Percentiles rank a stretch among this genome's conserved stretches.
Evolutionary conservation across 2,888 invertebrate species (phyloP).

Genomic region (Phaonia tiefii): DNA sequence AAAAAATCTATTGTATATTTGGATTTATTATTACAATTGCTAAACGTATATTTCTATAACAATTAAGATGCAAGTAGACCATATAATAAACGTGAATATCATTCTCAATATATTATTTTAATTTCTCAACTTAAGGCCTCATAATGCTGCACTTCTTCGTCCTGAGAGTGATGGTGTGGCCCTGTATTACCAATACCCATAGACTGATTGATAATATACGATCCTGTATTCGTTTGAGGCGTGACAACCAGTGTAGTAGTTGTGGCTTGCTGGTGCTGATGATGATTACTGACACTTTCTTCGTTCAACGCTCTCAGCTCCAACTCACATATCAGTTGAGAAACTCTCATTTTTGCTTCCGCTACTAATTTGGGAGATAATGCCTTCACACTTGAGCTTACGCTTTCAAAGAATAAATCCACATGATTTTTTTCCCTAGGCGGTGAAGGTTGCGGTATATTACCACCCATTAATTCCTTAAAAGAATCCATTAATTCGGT

Average conservation of each 20-base stretch:
- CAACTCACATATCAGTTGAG: conserved; percentile 75
- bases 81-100: too few relatives aligned
- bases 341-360: conserved; percentile 75
- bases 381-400: conserved; percentile 74
- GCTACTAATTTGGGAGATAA: conserved; percentile 75
- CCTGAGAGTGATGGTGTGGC: conserved; percentile 47
- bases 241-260: conserved; percentile 46
- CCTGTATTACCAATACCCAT: conserved; percentile 39
- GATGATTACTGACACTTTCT: conserved; percentile 66
- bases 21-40: too few relatives aligned
- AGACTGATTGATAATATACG: conserved; percentile 67
- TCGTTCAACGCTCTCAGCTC: conserved; percentile 75
- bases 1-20: too few relatives aligned
- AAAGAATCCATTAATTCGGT: conserved; percentile 77
- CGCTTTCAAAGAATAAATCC: conserved; percentile 76
- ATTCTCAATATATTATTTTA: neutral
- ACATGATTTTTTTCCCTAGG: conserved; percentile 74
- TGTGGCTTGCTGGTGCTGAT: conserved; percentile 34
- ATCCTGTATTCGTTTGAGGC: conserved; percentile 45
- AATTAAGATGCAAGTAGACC: too few relatives aligned
- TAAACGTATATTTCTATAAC: too few relatives aligned
- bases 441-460: conserved; percentile 64
- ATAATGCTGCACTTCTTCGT: conserved; percentile 56
- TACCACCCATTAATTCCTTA: conserved; percentile 73
- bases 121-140: conserved; percentile 67